Conservation (phyloP, 2,888 invertebrate genomes). For the Ecdyonurus torrentis region DNA sequence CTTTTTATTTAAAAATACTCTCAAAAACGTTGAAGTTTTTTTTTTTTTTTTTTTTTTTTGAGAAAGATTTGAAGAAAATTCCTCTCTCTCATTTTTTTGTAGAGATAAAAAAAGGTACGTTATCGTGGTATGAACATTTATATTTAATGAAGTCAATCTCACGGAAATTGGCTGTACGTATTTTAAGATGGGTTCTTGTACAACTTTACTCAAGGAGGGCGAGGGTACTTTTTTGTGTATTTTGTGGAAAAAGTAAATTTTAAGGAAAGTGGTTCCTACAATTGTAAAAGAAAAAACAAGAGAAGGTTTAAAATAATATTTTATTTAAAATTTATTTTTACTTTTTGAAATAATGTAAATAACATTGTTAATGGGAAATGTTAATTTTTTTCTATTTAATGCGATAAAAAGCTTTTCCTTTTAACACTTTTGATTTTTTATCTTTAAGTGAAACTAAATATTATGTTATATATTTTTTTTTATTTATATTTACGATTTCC, state of each 20-base stretch:
- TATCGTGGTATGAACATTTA: neutral
- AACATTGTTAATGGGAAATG: too few relatives aligned
- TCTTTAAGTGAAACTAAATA: too few relatives aligned
- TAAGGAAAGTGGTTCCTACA: neutral
- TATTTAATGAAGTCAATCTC: neutral
- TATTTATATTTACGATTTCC: too few relatives aligned
- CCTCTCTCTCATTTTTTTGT: neutral
- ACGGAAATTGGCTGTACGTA: neutral
- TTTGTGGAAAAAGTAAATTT: neutral
- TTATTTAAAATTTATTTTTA: too few relatives aligned
- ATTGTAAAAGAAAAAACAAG: too few relatives aligned
- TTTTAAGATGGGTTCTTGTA: neutral
- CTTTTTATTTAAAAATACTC: neutral
- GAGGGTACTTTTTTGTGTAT: neutral
- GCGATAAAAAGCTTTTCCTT: too few relatives aligned
- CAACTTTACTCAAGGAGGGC: neutral
- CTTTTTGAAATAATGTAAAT: too few relatives aligned
- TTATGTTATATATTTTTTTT: too few relatives aligned
- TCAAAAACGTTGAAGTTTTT: too few relatives aligned
- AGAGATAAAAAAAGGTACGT: neutral
- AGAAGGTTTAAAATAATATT: neutral
- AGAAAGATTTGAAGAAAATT: neutral
- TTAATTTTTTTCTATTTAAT: too few relatives aligned
- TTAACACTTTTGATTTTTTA: too few relatives aligned
- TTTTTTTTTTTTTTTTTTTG: neutral